Evolutionary conservation across 1,140 invertebrate genomes (phyloP).

Genomic region (Palaemon carinicauda): DNA sequence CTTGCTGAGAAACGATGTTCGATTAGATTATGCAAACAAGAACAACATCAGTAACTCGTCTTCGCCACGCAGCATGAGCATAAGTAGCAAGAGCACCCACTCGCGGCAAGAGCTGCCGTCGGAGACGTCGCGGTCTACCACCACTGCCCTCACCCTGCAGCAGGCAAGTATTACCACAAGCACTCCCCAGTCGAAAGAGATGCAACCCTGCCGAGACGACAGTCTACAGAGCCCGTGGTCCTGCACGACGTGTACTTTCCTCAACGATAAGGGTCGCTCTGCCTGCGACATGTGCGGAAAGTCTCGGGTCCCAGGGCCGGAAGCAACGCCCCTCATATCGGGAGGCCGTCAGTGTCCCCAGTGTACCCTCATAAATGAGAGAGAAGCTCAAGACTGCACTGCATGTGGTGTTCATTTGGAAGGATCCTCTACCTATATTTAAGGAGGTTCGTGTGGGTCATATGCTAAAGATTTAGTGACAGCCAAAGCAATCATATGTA

Average conservation of each 20-base stretch:
- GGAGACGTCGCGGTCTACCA: slow-evolving; percentile 10
- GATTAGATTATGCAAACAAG: slow-evolving; percentile 23
- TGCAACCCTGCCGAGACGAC: slow-evolving; percentile 4
- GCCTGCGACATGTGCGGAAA: slow-evolving; percentile 84
- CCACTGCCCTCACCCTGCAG: slow-evolving; percentile 7
- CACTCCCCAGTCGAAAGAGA: slow-evolving; percentile 10
- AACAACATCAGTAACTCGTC: slow-evolving; percentile 24
- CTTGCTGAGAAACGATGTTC: slow-evolving; percentile 14
- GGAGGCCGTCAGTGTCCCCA: slow-evolving; percentile 79
- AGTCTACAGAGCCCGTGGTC: slow-evolving; percentile 68
- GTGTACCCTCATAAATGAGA: slow-evolving; percentile 83
- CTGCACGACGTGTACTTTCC: slow-evolving; percentile 76
- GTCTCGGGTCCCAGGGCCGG: slow-evolving; percentile 69
- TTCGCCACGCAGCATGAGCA: slow-evolving; percentile 30
- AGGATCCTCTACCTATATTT: slow-evolving; percentile 81
- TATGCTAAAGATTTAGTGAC: not conserved
- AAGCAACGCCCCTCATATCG: slow-evolving; percentile 74
- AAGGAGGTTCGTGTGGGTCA: slow-evolving; percentile 45
- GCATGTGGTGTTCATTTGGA: slow-evolving; percentile 76
- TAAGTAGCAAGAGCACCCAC: slow-evolving; percentile 44
- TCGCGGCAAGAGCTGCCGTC: slow-evolving; percentile 39
- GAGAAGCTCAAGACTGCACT: slow-evolving; percentile 73
- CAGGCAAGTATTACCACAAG: not conserved
- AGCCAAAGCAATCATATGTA: slow-evolving; percentile 44
- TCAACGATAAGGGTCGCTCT: slow-evolving; percentile 69